Conservation (phyloP, 2,797 vertebrate genomes). For the Rhynchonycteris naso region DNA sequence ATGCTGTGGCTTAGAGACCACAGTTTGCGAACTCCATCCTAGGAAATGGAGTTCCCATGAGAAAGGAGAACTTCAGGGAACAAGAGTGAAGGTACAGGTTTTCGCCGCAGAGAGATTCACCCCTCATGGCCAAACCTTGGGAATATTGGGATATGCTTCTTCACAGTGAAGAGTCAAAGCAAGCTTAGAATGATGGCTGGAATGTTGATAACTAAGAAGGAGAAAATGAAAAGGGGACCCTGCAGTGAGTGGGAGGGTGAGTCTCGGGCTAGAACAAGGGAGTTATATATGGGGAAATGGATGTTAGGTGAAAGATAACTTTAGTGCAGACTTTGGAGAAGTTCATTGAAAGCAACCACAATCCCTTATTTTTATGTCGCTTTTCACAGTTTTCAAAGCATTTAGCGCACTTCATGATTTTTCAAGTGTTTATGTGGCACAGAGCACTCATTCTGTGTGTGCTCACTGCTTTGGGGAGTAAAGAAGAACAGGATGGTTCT, state of each 20-base stretch:
- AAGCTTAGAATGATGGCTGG: background rate
- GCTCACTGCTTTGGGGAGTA: background rate
- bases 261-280: background rate
- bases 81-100: background rate
- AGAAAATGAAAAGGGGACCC: background rate
- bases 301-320: background rate
- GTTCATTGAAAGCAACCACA: background rate
- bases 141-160: background rate
- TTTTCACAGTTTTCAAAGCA: conserved; percentile 29
- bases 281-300: background rate
- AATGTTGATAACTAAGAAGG: background rate
- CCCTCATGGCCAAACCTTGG: background rate
- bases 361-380: background rate
- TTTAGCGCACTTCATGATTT: background rate
- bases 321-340: background rate
- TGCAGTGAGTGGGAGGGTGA: background rate
- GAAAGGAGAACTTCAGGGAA: background rate
- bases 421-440: background rate
- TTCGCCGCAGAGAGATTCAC: background rate
- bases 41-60: background rate
- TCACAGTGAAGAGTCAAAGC: background rate
- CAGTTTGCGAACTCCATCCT: background rate
- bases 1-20: background rate
- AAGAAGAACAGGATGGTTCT: background rate
- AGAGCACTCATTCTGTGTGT: background rate